Evolutionary conservation across 2,113 vertebrate genomes (phyloP), one percentile per base, ranked within the genome.

Genomic region (Rhineura floridana): DNA sequence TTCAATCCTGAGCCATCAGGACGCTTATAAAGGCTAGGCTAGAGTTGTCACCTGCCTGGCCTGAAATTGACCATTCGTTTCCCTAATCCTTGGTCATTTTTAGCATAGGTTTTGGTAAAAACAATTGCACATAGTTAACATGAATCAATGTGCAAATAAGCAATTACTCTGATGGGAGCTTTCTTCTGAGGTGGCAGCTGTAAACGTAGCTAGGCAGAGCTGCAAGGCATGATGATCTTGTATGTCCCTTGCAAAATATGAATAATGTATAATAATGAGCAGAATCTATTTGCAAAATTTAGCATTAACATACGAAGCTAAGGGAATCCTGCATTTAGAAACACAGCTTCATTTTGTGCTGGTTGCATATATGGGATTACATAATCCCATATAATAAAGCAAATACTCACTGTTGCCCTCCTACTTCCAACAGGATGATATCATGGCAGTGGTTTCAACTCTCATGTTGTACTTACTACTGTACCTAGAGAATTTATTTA

Each of bases 401-500:
- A 2, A 39, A 55, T 19, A 39, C 12, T 69, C 17, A 46, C 19
- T 46, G 25, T 59, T 8, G n/a, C 15, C 6, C 17, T 50, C 48
- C 3, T 84, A 72, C n/a, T 33, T 65, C 44, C 30, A 84, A 39
- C 23, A 36, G 63, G 8, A 11, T 21, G 15, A 33, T 52, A 2
- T 28, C n/a, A 36, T 25, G 59, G 21, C 30, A 25, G 0, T 39
- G 52, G 9, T 59, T 46, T 46, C 7, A 23, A 33, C 30, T 50
- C 82, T 17, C 65, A 50, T 36, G 44, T 78, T 76, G 50, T 70
- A 83, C 33, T 65, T 30, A 23, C 46, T 52, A 28, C 30, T 90
- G 86, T 81, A 28, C 50, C 87, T 65, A 19, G 84, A 87, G 69
- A 79, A 23, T 82, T 52, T 67, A 42, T 62, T 87, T n/a, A n/a